Conservation (phyloP, 64 coral and sea anemone genomes). For the Actinia equina region DNA sequence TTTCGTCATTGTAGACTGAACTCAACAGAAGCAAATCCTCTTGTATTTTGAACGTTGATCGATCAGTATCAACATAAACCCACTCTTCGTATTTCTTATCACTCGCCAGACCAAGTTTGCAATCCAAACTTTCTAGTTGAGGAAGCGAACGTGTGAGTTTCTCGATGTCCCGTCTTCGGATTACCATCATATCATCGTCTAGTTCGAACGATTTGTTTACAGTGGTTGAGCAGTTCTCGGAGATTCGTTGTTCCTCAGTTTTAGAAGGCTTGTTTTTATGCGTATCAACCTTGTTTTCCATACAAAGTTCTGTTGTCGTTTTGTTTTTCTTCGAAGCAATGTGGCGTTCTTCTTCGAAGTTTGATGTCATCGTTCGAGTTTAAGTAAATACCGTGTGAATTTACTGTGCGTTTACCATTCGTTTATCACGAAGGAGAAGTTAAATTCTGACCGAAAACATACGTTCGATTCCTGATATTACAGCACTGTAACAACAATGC, state of each 20-base stretch:
- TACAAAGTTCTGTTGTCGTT: neutral
- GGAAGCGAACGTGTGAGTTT: neutral
- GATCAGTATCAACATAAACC: constrained; percentile 51
- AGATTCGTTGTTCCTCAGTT: neutral
- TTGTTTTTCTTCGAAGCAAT: neutral
- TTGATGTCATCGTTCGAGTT: neutral
- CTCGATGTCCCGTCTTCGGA: constrained; percentile 31
- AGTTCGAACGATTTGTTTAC: neutral
- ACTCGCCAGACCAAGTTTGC: neutral
- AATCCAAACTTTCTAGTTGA: neutral
- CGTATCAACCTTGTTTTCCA: neutral
- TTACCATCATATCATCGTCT: constrained; percentile 37
- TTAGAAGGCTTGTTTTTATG: neutral
- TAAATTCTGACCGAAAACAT: too few species aligned
- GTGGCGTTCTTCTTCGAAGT: constrained; percentile 18
- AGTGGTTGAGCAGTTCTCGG: neutral
- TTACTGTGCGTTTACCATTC: too few species aligned
- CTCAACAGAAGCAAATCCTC: constrained; percentile 56
- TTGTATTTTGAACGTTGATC: constrained; percentile 36
- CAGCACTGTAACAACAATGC: too few species aligned
- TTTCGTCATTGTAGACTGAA: constrained; percentile 47
- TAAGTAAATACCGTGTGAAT: neutral
- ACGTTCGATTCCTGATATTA: too few species aligned
- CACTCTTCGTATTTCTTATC: constrained; percentile 57
- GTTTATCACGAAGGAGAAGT: too few species aligned